A percentile compares a stretch with the other conserved stretches of the same genome.
Conservation (phyloP, 2,797 vertebrate genomes). For the Urophycis tenuis region DNA sequence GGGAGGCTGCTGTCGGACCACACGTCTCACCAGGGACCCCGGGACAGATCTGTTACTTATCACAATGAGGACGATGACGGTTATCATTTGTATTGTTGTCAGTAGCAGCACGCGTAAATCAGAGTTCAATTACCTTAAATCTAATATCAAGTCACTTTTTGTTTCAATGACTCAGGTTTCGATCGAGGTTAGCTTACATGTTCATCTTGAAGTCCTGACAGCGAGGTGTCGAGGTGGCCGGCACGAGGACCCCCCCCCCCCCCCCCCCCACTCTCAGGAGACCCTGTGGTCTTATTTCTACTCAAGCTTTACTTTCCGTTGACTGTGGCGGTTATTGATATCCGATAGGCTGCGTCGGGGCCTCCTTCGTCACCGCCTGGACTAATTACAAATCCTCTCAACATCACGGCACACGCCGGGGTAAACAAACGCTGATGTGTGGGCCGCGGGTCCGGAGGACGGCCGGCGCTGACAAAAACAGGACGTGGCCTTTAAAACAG, state of each 20-base stretch:
- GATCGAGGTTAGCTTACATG: neutral
- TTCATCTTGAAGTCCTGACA: neutral
- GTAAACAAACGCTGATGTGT: slow-evolving; percentile 30
- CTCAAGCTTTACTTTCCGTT: slow-evolving; percentile 19
- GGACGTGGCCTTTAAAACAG: neutral
- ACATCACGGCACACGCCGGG: neutral
- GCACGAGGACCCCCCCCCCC: neutral
- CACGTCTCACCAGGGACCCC: neutral
- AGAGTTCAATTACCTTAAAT: neutral
- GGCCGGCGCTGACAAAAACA: neutral
- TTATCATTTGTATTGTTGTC: neutral
- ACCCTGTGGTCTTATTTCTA: neutral
- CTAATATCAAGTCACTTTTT: neutral
- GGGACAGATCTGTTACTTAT: too few species aligned
- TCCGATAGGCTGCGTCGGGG: slow-evolving; percentile 17
- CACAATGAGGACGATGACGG: neutral
- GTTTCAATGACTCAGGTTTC: neutral
- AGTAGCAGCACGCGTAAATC: neutral
- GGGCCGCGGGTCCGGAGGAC: neutral
- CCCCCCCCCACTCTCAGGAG: too few species aligned
- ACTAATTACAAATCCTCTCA: slow-evolving; percentile 31
- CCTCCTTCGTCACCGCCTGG: neutral
- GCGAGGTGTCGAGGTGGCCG: neutral
- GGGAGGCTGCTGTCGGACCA: neutral
- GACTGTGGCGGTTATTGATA: slow-evolving; percentile 32